Base-by-base conservation (phyloP, 1,140 invertebrate species). In the Lepidostoma basale region DNA sequence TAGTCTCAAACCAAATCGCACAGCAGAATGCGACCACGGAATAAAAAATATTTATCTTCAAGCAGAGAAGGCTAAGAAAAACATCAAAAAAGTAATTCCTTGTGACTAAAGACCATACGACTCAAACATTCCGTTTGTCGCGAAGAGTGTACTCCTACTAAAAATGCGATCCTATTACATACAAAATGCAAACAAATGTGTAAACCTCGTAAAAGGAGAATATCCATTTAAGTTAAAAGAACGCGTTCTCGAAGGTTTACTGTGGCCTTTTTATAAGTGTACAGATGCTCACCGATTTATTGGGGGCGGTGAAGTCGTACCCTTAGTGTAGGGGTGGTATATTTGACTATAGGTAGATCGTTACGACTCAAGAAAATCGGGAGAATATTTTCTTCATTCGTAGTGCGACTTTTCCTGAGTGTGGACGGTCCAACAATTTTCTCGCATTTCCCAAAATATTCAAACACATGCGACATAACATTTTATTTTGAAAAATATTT, bases 321-420 rank as follows among this genome's bases (percentile, higher is more conserved):
- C 62, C 36, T 54, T 14, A 6, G 39, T 28, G 49, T 28, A 60
- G 39, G 30, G 66, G 36, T 18, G 54, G 44, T 59, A 44, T 67
- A 62, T 68, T 64, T 62, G 65, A 16, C 62, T 67, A 40, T 68
- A 72, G 49, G 62, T 65, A 56, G 22, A 30, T 56, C 52, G 36
- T 40, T 59, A 70, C 58, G 67, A 62, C 49, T 54, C 16, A 69
- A 73, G 71, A 73, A 73, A 73, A 73, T 69, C 67, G 63, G 45
- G 36, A 47, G 71, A 59, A 54, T 39, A 73, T 67, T 73, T 73
- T 73, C 71, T 69, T 73, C 71, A 73, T 73, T 73, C 71, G 71
- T 59, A 30, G 56, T 64, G 71, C 64, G 71, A 63, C 71, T 69
- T 73, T 73, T 73, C 67, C 64, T 25, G 22, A 63, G 71, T 59